Evolutionary conservation across 2,113 vertebrate genomes (phyloP).

Genomic region (Thinocorus orbignyianus): DNA sequence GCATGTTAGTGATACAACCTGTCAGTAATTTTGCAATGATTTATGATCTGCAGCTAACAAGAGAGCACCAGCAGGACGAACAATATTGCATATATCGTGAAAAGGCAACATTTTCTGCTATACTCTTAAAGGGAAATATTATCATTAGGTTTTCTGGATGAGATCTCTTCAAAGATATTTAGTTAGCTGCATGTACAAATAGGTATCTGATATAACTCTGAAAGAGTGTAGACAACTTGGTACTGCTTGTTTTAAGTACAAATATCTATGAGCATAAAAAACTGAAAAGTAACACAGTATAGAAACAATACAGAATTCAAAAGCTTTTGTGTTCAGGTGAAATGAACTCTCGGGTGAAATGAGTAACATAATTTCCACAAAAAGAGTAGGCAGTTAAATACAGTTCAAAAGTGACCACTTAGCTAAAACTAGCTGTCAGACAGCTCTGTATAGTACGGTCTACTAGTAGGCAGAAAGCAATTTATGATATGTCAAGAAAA

Average conservation of each 20-base stretch:
- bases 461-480: background rate
- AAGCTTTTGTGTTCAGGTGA: background rate
- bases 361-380: background rate
- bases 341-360: background rate
- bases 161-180: background rate
- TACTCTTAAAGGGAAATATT: background rate
- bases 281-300: background rate
- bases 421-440: background rate
- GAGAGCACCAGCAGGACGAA: background rate
- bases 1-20: background rate
- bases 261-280: background rate
- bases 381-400: background rate
- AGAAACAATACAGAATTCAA: background rate
- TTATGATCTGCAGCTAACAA: background rate
- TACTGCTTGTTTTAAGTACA: fast-evolving
- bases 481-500: background rate
- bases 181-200: background rate
- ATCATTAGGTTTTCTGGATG: background rate
- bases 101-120: background rate
- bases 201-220: background rate
- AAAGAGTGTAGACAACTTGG: background rate
- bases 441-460: background rate
- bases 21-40: constrained; percentile 19
- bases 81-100: background rate
- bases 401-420: background rate